Evolutionary conservation across 2,797 vertebrate species (phyloP).

Genomic region (Diplodus puntazzo): DNA sequence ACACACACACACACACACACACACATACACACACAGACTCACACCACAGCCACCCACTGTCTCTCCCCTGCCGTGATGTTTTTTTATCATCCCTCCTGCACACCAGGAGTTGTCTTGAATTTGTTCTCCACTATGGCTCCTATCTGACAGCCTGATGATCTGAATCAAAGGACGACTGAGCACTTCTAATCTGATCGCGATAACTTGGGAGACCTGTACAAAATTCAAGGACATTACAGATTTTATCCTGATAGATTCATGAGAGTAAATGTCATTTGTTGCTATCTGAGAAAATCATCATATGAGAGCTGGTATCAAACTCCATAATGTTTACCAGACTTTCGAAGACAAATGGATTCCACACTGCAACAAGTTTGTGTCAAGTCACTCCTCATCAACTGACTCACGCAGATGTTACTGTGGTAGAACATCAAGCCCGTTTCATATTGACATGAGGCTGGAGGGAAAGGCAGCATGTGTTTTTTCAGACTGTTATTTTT

Average conservation of each 20-base stretch:
- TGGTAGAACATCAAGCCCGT: constrained; percentile 42
- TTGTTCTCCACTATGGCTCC: constrained; percentile 52
- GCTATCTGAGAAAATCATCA: constrained; percentile 25
- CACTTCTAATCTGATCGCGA: constrained; percentile 54
- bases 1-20: neutral
- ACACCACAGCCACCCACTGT: constrained; percentile 55
- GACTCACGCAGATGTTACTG: constrained; percentile 34
- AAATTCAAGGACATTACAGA: constrained; percentile 57
- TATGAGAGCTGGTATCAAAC: neutral
- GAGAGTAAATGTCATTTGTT: constrained; percentile 32
- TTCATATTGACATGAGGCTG: constrained; percentile 38
- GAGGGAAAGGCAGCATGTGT: constrained; percentile 20
- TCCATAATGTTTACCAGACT: neutral
- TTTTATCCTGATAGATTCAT: constrained; percentile 24
- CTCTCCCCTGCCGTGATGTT: constrained; percentile 67
- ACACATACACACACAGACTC: neutral
- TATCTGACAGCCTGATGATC: constrained; percentile 68
- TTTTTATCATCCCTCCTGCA: constrained; percentile 71
- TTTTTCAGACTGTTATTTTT: constrained; percentile 42
- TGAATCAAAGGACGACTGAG: constrained; percentile 55
- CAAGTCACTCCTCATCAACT: constrained; percentile 13
- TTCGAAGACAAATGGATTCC: constrained; percentile 11
- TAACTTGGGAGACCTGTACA: constrained; percentile 31
- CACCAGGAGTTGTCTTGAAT: constrained; percentile 67
- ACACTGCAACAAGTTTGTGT: constrained; percentile 41